Conservation (phyloP, 2,888 invertebrate genomes). For the Meliscaeva auricollis region DNA sequence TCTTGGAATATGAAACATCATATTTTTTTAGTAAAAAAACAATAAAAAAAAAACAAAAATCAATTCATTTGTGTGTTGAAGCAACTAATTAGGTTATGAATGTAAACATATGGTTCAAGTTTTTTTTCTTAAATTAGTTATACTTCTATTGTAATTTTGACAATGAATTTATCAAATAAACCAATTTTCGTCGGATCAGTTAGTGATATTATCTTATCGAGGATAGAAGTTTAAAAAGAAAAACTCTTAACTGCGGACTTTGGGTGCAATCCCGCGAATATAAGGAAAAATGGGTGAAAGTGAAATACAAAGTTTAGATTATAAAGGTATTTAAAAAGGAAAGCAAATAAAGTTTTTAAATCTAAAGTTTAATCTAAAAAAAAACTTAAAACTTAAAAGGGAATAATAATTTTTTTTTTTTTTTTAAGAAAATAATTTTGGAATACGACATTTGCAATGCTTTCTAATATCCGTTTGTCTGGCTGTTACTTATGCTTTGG, state of each 20-base stretch:
- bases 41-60: neutral
- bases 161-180: neutral
- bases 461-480: slow-evolving; percentile 83
- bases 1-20: neutral
- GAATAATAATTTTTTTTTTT: neutral
- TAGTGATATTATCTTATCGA: neutral
- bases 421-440: slow-evolving; percentile 83
- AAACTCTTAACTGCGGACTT: no score
- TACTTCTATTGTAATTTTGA: neutral
- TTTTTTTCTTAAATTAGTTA: neutral
- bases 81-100: slow-evolving; percentile 1
- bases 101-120: neutral
- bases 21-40: neutral
- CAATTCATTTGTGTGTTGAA: neutral
- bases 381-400: neutral
- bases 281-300: neutral
- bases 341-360: neutral
- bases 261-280: neutral
- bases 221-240: neutral
- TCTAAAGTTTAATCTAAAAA: neutral
- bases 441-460: slow-evolving; percentile 81
- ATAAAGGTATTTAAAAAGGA: slow-evolving; percentile 2
- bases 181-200: neutral
- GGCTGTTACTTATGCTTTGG: slow-evolving; percentile 87
- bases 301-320: neutral